Evolutionary conservation across 2,888 invertebrate species (phyloP).

Genomic region (Metalampra italica): DNA sequence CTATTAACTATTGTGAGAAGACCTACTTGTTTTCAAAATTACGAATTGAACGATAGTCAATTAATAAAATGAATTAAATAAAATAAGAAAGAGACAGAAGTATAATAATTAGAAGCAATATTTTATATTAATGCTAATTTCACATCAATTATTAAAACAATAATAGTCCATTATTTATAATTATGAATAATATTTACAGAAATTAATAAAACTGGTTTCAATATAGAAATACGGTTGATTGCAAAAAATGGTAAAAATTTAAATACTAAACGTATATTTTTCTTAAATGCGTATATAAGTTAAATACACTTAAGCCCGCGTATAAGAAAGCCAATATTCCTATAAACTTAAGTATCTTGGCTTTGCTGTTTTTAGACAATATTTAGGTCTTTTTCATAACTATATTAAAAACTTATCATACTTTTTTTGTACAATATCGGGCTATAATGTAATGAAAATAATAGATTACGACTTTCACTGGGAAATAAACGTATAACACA

Average conservation of each 20-base stretch:
- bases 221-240: background rate
- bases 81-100: background rate
- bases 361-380: constrained; percentile 15
- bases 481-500: background rate
- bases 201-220: constrained; percentile 9
- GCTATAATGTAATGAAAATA: background rate
- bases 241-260: background rate
- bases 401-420: constrained; percentile 14
- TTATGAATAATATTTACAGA: constrained; percentile 32
- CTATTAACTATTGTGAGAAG: constrained; percentile 44
- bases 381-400: constrained; percentile 16
- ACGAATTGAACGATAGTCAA: background rate
- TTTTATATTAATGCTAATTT: constrained; percentile 17
- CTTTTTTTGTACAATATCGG: constrained; percentile 13
- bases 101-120: constrained; percentile 9
- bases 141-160: constrained; percentile 13
- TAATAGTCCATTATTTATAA: constrained; percentile 21
- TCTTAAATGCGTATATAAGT: background rate
- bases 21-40: constrained; percentile 16
- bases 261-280: background rate
- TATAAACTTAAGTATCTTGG: constrained; percentile 37
- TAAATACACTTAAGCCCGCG: background rate
- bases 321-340: constrained; percentile 8
- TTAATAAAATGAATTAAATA: constrained; percentile 8
- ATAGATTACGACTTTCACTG: background rate